Evolutionary conservation across 1,140 invertebrate species (phyloP), one percentile per base, ranked within the genome.

Genomic region (Drosophila littoralis): DNA sequence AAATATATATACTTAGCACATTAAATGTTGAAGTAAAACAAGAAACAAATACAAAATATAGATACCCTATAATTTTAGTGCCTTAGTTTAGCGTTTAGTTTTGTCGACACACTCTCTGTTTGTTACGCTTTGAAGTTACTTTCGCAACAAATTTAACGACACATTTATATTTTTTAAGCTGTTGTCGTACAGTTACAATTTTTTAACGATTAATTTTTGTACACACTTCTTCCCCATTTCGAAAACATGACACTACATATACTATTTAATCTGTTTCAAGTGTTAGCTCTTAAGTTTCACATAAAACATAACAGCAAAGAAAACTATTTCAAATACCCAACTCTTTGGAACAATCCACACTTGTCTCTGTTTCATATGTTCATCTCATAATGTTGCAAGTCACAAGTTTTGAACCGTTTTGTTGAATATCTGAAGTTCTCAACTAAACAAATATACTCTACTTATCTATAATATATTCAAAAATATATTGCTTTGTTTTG

Each of bases 301-400:
- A 61, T 35, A 50, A 33, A 52, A 32, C 51, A 65, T 28, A 54
- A 17, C 4, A 36, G 43, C 12, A 46, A 59, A 45, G 13, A 13
- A 45, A 9, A n/a, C 17, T 32, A 58, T 42, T 43, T 58, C 7
- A 7, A 32, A 42, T 48, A 35, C 22, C 28, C 13, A 60, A 40
- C 8, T 10, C 35, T 46, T 58, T 67, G 60, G 45, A 66, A 67
- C 32, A 36, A 59, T 40, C 35, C 57, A 15, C 50, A 51, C 67
- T 75, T 75, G 72, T 85, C 52, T 85, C 78, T 88, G 83, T 86
- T 86, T 88, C 75, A 79, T 88, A 79, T 86, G 83, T 86, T 82
- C 68, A 82, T 79, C 64, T 78, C 52, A 79, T 85, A 65, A 80
- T 66, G 77, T 85, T 85, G 70, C 81, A 81, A 86, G 82, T 86